Conservation (phyloP, 2,888 invertebrate species). For the Drosophila lacicola region DNA sequence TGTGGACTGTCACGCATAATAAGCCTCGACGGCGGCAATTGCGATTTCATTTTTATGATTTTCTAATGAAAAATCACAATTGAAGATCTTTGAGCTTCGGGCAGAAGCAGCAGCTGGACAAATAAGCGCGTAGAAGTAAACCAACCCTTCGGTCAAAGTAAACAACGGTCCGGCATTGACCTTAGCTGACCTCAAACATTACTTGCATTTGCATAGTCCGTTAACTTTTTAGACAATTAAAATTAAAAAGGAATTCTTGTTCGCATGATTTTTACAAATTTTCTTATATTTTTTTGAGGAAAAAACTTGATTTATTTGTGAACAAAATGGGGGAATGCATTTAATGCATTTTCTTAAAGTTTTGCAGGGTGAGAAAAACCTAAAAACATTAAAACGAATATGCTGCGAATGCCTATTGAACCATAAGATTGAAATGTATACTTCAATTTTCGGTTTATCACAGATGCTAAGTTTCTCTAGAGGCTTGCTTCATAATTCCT, state of each 20-base stretch:
- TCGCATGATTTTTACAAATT: conserved; percentile 58
- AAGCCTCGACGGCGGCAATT: conserved; percentile 50
- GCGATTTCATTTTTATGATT: conserved; percentile 74
- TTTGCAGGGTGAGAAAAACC: conserved; percentile 32
- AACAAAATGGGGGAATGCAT: conserved; percentile 41
- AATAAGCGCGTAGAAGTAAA: conserved; percentile 28
- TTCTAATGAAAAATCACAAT: conserved; percentile 71
- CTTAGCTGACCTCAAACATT: conserved; percentile 79
- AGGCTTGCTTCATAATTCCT: conserved; percentile 15
- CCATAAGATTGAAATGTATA: conserved; percentile 64
- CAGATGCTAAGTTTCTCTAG: conserved; percentile 15
- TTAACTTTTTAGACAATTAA: conserved; percentile 50
- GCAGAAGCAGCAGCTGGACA: conserved; percentile 60
- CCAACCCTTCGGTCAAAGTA: conserved; percentile 74
- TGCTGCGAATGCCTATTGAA: conserved; percentile 56
- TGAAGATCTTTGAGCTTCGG: conserved; percentile 56
- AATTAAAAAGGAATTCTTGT: conserved; percentile 9
- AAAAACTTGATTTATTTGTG: conserved; percentile 59
- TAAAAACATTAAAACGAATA: not conserved
- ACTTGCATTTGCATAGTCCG: conserved; percentile 79
- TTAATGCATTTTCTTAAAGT: conserved; percentile 51
- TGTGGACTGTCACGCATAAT: conserved; percentile 78
- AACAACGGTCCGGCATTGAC: conserved; percentile 73
- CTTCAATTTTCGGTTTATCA: conserved; percentile 20
- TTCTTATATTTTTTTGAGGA: conserved; percentile 22